Percentiles rank a stretch among this genome's conserved stretches.
Conservation (phyloP, 1,140 invertebrate genomes). For the Agrypnia vestita region DNA sequence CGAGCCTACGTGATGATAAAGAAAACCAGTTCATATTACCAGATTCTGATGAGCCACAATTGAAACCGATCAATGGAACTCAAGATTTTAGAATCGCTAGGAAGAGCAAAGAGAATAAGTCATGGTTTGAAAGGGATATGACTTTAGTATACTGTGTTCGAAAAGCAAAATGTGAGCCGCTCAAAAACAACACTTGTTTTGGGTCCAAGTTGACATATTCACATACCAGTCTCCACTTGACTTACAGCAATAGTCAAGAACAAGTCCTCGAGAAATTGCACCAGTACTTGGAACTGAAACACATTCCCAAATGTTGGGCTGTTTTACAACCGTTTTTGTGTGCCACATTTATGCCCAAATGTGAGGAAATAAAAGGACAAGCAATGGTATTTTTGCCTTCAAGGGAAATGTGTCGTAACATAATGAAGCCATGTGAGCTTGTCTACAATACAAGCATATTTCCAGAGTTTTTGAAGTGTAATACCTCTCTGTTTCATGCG, state of each 20-base stretch:
- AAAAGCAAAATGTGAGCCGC: constrained; percentile 77
- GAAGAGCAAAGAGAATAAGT: constrained; percentile 72
- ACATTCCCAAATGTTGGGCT: constrained; percentile 95
- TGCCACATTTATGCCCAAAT: constrained; percentile 93
- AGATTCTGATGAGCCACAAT: constrained; percentile 53
- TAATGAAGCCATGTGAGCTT: constrained; percentile 86
- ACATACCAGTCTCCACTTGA: constrained; percentile 83
- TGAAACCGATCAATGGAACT: constrained; percentile 73
- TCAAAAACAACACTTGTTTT: constrained; percentile 80
- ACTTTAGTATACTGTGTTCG: constrained; percentile 75
- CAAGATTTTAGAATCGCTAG: constrained; percentile 72
- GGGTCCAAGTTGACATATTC: constrained; percentile 84
- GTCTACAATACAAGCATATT: constrained; percentile 84
- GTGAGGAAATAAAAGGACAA: constrained; percentile 78
- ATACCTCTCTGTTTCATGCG: constrained; percentile 82
- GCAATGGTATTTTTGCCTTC: constrained; percentile 86
- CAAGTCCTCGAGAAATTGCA: constrained; percentile 81
- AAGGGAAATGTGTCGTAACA: constrained; percentile 90
- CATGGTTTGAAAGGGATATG: constrained; percentile 73
- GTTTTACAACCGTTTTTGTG: constrained; percentile 94
- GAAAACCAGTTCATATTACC: constrained; percentile 32
- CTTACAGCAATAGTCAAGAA: constrained; percentile 79
- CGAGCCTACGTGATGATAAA: constrained; percentile 38
- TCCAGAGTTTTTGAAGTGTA: constrained; percentile 87
- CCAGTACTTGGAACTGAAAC: constrained; percentile 82